phyloP scores from a whole-genome alignment of 1,140 invertebrate species.

The Eubasilissa regina region DNA sequence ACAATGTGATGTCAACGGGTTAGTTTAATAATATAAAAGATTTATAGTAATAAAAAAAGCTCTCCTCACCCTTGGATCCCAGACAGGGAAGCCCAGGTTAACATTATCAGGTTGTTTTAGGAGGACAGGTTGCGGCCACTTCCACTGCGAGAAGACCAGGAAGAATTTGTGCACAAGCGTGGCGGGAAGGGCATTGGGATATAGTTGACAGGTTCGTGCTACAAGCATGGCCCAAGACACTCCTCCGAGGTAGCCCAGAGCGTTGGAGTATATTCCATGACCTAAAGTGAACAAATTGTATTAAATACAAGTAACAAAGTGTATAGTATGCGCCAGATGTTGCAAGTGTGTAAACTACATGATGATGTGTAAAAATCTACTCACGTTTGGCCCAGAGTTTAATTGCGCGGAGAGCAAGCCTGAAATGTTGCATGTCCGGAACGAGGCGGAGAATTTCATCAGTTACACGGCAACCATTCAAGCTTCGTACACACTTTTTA shows the following conservation, averaged over 20 bases:
- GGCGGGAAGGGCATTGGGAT: slow-evolving; percentile 96
- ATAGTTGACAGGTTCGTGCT: slow-evolving; percentile 97
- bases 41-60: not conserved
- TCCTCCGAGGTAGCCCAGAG: slow-evolving; percentile 97
- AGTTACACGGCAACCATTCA: slow-evolving; percentile 98
- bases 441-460: slow-evolving; percentile 98
- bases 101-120: slow-evolving; percentile 92
- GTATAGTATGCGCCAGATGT: no score
- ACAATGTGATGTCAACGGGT: no score
- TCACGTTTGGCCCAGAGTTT: slow-evolving; percentile 99
- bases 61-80: slow-evolving; percentile 89
- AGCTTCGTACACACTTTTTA: slow-evolving; percentile 95
- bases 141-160: slow-evolving; percentile 96
- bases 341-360: no score
- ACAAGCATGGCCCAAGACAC: slow-evolving; percentile 99
- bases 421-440: slow-evolving; percentile 95
- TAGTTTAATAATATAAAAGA: no score
- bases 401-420: slow-evolving; percentile 93
- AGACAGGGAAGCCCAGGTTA: slow-evolving; percentile 92
- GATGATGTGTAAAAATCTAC: no score
- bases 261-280: slow-evolving; percentile 98
- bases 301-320: no score
- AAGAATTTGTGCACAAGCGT: slow-evolving; percentile 99
- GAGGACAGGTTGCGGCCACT: slow-evolving; percentile 98
- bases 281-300: slow-evolving; percentile 71